Evolutionary conservation across 2,797 vertebrate species (phyloP), one percentile per base, ranked within the genome.

Genomic region (Cyclura pinguis): DNA sequence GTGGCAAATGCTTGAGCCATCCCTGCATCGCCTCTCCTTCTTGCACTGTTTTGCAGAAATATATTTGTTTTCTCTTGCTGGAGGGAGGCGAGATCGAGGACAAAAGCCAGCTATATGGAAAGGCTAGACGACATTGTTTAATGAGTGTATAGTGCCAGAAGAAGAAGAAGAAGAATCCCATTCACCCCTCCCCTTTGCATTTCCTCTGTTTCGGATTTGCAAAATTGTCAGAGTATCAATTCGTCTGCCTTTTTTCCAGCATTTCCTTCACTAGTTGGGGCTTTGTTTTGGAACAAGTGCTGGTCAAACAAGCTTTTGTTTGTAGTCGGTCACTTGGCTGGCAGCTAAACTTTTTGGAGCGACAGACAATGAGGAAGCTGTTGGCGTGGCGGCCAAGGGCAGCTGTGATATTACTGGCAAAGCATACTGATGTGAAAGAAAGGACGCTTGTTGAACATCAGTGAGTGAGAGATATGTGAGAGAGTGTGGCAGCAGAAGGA

Each of bases 221-320:
- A 95, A 95, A 97, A 96, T 92, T 92, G 95, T 97, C 95, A 94
- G 95, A 93, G 96, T 93, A 94, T 96, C 96, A 96, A 92, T 97
- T 96, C 90, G 92, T 91, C 94, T 94, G 95, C 95, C 96, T 83
- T 83, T 95, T 96, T 81, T 94, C 93, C 89, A 95, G 96, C 95
- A 96, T 97, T 98, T 98, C 97, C 97, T 98, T 95, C 96, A 97
- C 95, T 94, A 95, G 95, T 92, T 90, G 27, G 95, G 93, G 96
- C 97, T 98, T 98, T 98, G 97, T 98, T 97, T 97, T 89, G 88
- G 96, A 98, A 97, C 97, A 98, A 97, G 97, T 97, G 96, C 97
- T 98, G 97, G 98, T 98, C 98, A 98, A 98, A 97, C 97, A 98
- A 97, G 95, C 95, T 97, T 98, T 98, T 98, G 97, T 98, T 97